phyloP scores from a whole-genome alignment of 2,888 invertebrate species.

The Lithophane socia region DNA sequence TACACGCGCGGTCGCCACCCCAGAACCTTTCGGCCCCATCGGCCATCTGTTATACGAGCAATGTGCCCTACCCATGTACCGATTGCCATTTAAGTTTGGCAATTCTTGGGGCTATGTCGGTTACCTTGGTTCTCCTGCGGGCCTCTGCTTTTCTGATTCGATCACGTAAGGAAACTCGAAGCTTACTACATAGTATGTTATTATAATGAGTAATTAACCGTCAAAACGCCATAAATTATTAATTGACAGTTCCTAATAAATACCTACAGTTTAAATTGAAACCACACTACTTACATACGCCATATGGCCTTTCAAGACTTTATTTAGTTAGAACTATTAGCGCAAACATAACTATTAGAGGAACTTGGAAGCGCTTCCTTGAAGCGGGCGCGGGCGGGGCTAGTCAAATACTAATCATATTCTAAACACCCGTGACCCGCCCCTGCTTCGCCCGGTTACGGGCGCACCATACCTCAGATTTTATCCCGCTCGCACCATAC shows the following conservation, averaged over 20 bases:
- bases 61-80: too few relatives aligned
- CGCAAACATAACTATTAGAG: background rate
- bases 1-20: too few relatives aligned
- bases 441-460: background rate
- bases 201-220: background rate
- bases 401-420: background rate
- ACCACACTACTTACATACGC: slow-evolving; percentile 20
- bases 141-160: too few relatives aligned
- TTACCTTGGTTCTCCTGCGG: too few relatives aligned
- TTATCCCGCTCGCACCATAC: too few relatives aligned
- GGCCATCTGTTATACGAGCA: too few relatives aligned
- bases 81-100: too few relatives aligned
- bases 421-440: background rate
- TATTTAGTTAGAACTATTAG: background rate
- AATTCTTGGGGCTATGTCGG: too few relatives aligned
- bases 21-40: too few relatives aligned
- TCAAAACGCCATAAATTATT: slow-evolving; percentile 24
- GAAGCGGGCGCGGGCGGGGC: background rate
- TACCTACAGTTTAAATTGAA: slow-evolving; percentile 20
- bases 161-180: too few relatives aligned
- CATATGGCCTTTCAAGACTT: slow-evolving; percentile 13
- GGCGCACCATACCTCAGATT: too few relatives aligned
- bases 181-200: background rate
- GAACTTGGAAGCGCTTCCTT: slow-evolving; percentile 1
- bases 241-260: slow-evolving; percentile 27